A percentile compares a stretch with the other conserved stretches of the same genome.
phyloP scores from a whole-genome alignment of 2,888 invertebrate genomes.

The Sinohyriopsis cumingii region DNA sequence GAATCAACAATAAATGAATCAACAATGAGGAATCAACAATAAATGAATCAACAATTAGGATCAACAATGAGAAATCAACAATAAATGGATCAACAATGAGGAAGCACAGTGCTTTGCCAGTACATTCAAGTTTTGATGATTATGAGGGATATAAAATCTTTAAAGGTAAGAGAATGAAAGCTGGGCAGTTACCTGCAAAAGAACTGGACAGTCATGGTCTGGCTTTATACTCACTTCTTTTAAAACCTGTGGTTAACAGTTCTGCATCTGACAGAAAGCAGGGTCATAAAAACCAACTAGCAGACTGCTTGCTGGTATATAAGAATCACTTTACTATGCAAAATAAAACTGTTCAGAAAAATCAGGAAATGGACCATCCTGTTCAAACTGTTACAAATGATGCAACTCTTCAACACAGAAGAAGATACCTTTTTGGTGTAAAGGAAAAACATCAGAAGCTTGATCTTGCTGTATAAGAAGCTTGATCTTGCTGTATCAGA shows the following conservation, averaged over 20 bases:
- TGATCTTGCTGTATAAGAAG: constrained; percentile 3
- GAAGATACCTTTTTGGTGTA: constrained; percentile 6
- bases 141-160: background rate
- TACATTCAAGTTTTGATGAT: no score
- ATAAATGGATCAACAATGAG: no score
- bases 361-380: constrained; percentile 4
- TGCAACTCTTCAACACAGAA: constrained; percentile 6
- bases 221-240: constrained; percentile 2
- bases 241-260: constrained; percentile 1
- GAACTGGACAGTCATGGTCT: constrained; percentile 1
- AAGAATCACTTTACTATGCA: constrained; percentile 1
- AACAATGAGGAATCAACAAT: no score
- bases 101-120: no score
- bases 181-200: background rate
- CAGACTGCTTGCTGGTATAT: constrained; percentile 7
- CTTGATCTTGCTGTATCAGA: background rate
- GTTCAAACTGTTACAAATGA: constrained; percentile 11
- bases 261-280: background rate
- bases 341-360: background rate
- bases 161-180: constrained; percentile 9
- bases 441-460: constrained; percentile 5
- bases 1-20: no score
- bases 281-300: background rate
- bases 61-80: no score
- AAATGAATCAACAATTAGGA: no score